Percentiles rank a stretch among this genome's conserved stretches.
These are phyloP conservation scores for Heliconius erato DNA, from an alignment of 2,888 invertebrate genomes.

Conservation along the genomic window DNA sequence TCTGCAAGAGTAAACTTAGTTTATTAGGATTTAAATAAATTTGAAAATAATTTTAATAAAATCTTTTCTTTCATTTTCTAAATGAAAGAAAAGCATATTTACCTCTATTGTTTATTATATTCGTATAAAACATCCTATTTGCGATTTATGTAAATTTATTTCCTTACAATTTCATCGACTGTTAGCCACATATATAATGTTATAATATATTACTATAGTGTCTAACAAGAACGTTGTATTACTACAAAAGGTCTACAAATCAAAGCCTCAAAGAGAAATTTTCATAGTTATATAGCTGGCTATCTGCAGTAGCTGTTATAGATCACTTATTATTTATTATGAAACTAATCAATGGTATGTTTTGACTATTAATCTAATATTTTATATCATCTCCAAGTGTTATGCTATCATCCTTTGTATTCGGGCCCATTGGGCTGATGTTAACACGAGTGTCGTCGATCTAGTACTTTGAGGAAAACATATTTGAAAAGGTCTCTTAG, in stretches of 20 bases:
- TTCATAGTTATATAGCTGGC: constrained; percentile 5
- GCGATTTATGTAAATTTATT: constrained; percentile 14
- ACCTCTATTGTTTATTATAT: neutral
- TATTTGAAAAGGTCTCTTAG: constrained; percentile 24
- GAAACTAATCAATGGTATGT: constrained; percentile 74
- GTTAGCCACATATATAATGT: neutral
- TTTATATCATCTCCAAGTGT: constrained; percentile 70
- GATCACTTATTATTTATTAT: constrained; percentile 51
- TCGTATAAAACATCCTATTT: neutral
- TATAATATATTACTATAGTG: neutral
- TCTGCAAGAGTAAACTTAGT: no score
- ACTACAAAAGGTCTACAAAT: neutral
- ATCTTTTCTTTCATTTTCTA: no score
- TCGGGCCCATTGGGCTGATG: constrained; percentile 55
- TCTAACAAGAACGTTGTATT: neutral
- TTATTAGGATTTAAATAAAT: no score
- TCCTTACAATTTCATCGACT: neutral
- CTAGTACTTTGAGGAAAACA: neutral
- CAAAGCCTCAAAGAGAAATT: constrained; percentile 5
- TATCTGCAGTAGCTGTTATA: neutral
- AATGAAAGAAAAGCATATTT: no score
- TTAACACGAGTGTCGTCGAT: constrained; percentile 38
- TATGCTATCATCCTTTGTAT: constrained; percentile 73
- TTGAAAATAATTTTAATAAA: no score
- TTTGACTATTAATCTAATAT: constrained; percentile 68